phyloP scores from a whole-genome alignment of 2,797 vertebrate genomes.

The Pristis pectinata region DNA sequence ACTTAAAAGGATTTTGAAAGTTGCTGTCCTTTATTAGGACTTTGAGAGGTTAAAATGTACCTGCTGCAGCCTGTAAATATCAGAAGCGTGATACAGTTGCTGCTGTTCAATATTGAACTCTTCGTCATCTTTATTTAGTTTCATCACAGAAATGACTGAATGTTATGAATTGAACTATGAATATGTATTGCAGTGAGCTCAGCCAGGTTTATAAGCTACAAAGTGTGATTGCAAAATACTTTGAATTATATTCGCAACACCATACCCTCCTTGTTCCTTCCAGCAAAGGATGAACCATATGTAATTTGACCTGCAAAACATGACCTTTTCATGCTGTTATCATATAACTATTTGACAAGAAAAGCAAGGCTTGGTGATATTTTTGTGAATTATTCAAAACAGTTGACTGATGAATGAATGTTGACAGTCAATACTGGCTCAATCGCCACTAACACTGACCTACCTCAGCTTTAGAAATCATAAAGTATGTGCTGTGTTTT shows the following conservation, averaged over 20 bases:
- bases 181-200: not conserved
- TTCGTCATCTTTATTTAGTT: not conserved
- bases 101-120: not conserved
- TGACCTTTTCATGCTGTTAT: not conserved
- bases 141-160: not conserved
- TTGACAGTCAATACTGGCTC: conserved; percentile 1
- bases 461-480: conserved; percentile 1
- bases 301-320: not conserved
- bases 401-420: conserved; percentile 18
- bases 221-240: not conserved
- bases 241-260: not conserved
- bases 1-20: not conserved
- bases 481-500: not conserved
- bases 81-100: not conserved
- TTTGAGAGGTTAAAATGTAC: not conserved
- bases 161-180: not conserved
- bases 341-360: not conserved
- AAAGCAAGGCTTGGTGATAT: not conserved
- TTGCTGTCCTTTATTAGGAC: not conserved
- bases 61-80: not conserved
- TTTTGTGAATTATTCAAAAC: not conserved
- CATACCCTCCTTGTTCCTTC: not conserved
- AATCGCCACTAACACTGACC: not conserved
- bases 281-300: not conserved
- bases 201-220: not conserved